phyloP scores from a whole-genome alignment of 2,797 vertebrate genomes.

The Odontamblyopus rebecca region DNA sequence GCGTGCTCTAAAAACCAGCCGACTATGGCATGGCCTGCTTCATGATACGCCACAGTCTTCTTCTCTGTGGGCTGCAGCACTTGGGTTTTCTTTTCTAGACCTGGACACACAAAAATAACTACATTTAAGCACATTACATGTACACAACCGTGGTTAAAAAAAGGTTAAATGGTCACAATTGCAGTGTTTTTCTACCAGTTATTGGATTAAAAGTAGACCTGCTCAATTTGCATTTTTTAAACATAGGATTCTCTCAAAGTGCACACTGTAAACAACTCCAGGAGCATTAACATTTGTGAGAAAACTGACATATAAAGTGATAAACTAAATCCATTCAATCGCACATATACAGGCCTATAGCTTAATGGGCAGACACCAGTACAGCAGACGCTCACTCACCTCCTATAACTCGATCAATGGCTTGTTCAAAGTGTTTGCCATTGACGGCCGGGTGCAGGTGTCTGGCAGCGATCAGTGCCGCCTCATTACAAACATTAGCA shows the following conservation, averaged over 20 bases:
- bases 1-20: constrained; percentile 97
- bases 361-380: neutral
- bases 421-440: constrained; percentile 94
- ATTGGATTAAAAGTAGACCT: too few relatives aligned
- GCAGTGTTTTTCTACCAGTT: too few relatives aligned
- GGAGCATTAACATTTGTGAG: too few relatives aligned
- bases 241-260: too few relatives aligned
- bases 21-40: constrained; percentile 93
- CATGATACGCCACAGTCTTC: constrained; percentile 95
- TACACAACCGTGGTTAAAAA: too few relatives aligned
- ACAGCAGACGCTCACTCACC: constrained; percentile 68
- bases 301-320: too few relatives aligned
- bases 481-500: constrained; percentile 97
- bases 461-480: constrained; percentile 93
- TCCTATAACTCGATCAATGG: constrained; percentile 96
- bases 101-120: constrained; percentile 58
- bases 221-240: too few relatives aligned
- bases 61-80: constrained; percentile 96
- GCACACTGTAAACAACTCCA: too few relatives aligned
- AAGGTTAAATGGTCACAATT: too few relatives aligned
- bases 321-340: too few relatives aligned
- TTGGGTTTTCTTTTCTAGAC: constrained; percentile 97
- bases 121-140: neutral
- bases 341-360: too few relatives aligned
- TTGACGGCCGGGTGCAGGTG: constrained; percentile 91